Percentiles rank a stretch among this genome's conserved stretches.
Evolutionary conservation across 1,140 invertebrate species (phyloP).

Genomic region (Stratiolaelaps scimitus): DNA sequence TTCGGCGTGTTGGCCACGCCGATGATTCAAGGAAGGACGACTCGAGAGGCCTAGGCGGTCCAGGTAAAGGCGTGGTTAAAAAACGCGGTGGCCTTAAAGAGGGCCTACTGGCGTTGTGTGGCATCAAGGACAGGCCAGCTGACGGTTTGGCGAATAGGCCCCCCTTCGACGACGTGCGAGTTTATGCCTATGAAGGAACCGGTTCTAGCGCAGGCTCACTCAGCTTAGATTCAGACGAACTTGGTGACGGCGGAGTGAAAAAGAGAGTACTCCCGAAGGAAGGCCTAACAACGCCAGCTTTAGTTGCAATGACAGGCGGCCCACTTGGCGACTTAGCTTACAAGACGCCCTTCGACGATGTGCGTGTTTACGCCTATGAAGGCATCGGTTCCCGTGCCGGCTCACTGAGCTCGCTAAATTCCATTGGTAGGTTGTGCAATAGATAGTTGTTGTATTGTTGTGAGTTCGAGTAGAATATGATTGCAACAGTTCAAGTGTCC

Average conservation of each 20-base stretch:
- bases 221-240: no score
- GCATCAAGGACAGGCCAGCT: conserved; percentile 50
- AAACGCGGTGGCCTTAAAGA: not conserved
- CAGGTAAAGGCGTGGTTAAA: not conserved
- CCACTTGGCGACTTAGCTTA: no score
- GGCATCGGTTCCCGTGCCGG: conserved; percentile 41
- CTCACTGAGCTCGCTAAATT: conserved; percentile 61
- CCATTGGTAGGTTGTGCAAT: conserved; percentile 42
- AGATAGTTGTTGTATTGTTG: no score
- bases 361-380: conserved; percentile 41
- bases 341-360: no score
- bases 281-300: no score
- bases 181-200: conserved; percentile 94
- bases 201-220: conserved; percentile 92
- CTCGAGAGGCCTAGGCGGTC: conserved; percentile 33
- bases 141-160: conserved; percentile 89
- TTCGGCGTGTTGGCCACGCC: conserved; percentile 50
- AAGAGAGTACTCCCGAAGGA: no score
- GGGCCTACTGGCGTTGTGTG: not conserved
- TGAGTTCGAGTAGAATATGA: no score
- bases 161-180: conserved; percentile 87
- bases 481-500: no score
- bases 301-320: no score
- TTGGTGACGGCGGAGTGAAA: no score
- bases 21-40: no score